Evolutionary conservation across 2,888 invertebrate species (phyloP).

Genomic region (Catocala sponsa): DNA sequence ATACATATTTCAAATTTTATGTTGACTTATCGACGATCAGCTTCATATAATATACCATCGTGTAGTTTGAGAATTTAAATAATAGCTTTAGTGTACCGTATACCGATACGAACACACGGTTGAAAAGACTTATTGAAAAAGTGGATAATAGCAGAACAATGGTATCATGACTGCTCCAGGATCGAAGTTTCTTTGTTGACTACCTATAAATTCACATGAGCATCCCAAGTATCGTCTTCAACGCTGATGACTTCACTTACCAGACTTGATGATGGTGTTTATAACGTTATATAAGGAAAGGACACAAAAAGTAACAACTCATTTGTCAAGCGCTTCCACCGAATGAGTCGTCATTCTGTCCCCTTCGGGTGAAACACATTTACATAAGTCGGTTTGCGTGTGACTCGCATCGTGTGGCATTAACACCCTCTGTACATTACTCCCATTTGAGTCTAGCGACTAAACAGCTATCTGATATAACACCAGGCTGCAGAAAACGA

Average conservation of each 20-base stretch:
- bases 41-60: too few relatives aligned
- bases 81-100: too few relatives aligned
- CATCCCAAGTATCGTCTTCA: background rate
- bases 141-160: too few relatives aligned
- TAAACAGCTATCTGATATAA: background rate
- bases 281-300: background rate
- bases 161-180: too few relatives aligned
- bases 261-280: background rate
- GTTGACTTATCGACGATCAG: too few relatives aligned
- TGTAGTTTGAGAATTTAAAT: too few relatives aligned
- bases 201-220: too few relatives aligned
- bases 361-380: slow-evolving; percentile 28
- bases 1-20: too few relatives aligned
- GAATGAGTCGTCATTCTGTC: slow-evolving; percentile 31
- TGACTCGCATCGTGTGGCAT: slow-evolving; percentile 34
- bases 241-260: slow-evolving; percentile 3
- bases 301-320: slow-evolving; percentile 29
- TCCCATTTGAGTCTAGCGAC: background rate
- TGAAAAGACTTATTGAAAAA: too few relatives aligned
- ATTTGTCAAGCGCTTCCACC: slow-evolving; percentile 25
- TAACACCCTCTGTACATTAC: slow-evolving; percentile 12
- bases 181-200: too few relatives aligned
- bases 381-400: slow-evolving; percentile 35
- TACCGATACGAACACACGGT: too few relatives aligned
- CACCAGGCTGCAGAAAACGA: background rate